phyloP scores from a whole-genome alignment of 2,797 vertebrate species.

The Leptodactylus fallax region DNA sequence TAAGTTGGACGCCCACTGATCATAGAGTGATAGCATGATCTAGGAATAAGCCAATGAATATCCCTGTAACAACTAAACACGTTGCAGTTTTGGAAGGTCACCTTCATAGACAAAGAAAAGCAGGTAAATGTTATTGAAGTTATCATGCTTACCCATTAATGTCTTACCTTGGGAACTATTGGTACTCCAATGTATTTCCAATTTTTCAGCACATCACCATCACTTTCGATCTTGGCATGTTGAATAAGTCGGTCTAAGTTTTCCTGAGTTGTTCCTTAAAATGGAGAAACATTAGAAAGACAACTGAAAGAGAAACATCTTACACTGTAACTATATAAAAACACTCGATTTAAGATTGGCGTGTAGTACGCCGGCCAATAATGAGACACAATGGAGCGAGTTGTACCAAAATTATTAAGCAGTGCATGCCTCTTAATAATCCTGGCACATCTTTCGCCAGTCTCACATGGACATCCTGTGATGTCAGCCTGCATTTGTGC shows the following conservation, averaged over 20 bases:
- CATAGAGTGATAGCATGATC: no score
- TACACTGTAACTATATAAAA: not conserved
- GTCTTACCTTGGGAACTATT: conserved; percentile 83
- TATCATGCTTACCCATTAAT: not conserved
- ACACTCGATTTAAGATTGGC: no score
- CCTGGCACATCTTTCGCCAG: no score
- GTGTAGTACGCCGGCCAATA: no score
- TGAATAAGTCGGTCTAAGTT: conserved; percentile 95
- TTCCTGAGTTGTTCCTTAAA: conserved; percentile 92
- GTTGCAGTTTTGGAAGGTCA: not conserved
- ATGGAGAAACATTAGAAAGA: conserved; percentile 21
- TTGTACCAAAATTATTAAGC: no score
- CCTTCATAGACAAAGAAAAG: not conserved
- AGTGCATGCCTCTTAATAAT: no score
- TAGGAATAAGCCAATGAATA: no score
- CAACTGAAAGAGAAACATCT: not conserved
- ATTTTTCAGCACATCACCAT: conserved; percentile 92
- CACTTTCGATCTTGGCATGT: conserved; percentile 89
- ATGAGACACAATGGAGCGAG: no score
- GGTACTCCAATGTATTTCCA: conserved; percentile 93
- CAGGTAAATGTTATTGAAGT: not conserved
- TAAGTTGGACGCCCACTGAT: no score
- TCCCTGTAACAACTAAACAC: not conserved
- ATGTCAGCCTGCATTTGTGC: no score
- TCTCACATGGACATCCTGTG: no score